Evolutionary conservation across 1,140 invertebrate genomes (phyloP).

Genomic region (Pygmarrhopalites habei): DNA sequence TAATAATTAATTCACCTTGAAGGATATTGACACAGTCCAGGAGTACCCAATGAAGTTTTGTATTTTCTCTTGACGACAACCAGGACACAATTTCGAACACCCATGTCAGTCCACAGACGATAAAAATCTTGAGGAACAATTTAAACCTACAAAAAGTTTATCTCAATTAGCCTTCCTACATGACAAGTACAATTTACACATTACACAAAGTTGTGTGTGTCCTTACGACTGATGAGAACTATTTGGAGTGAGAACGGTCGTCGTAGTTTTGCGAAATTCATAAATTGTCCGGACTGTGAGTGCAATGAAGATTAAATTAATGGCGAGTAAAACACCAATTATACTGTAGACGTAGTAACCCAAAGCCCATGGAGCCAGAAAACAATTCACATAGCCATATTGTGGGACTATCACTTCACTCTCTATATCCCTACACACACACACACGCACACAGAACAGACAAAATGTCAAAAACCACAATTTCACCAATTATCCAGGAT

Average conservation of each 20-base stretch:
- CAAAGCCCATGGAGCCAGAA: constrained; percentile 17
- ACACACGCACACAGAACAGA: too few species aligned
- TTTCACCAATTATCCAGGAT: background rate
- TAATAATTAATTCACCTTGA: too few species aligned
- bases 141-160: constrained; percentile 47
- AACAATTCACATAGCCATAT: constrained; percentile 26
- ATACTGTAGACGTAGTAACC: constrained; percentile 26
- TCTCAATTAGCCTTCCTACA: background rate
- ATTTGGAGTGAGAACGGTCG: background rate
- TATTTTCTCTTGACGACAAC: background rate
- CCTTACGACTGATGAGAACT: constrained; percentile 1
- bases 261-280: constrained; percentile 6
- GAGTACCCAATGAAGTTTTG: constrained; percentile 5
- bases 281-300: constrained; percentile 11
- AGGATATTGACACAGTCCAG: constrained; percentile 15
- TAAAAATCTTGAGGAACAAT: constrained; percentile 58
- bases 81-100: constrained; percentile 60
- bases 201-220: background rate
- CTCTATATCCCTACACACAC: constrained; percentile 6
- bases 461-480: too few species aligned
- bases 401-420: constrained; percentile 21
- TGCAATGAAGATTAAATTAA: constrained; percentile 5
- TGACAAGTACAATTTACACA: background rate
- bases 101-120: constrained; percentile 67
- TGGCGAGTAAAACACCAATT: constrained; percentile 5